phyloP scores from a whole-genome alignment of 2,797 vertebrate genomes.

The Smutsia gigantea region DNA sequence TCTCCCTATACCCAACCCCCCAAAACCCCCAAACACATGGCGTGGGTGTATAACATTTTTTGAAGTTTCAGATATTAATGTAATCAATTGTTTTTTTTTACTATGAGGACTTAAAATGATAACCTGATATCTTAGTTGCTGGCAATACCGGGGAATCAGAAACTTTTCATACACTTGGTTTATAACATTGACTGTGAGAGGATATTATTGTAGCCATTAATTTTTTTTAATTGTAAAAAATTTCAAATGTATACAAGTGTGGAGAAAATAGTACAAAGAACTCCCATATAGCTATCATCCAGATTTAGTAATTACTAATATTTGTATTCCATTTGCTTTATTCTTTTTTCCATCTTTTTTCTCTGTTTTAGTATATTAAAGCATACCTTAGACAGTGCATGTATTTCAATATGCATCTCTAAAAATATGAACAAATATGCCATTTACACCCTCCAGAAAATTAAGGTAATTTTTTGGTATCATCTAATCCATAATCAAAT shows the following conservation, averaged over 20 bases:
- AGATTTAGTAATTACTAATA: not conserved
- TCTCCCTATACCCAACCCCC: not conserved
- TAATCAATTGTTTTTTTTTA: constrained; percentile 25
- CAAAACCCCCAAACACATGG: not conserved
- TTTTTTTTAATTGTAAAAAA: constrained; percentile 43
- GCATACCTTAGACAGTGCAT: not conserved
- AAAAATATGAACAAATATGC: not conserved
- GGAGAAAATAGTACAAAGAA: not conserved
- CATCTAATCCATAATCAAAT: not conserved
- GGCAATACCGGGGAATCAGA: not conserved
- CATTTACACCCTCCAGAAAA: not conserved
- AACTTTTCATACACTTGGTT: constrained; percentile 21
- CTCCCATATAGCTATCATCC: not conserved
- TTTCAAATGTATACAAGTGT: not conserved
- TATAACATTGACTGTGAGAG: not conserved
- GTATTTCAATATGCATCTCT: not conserved
- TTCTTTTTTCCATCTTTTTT: not conserved
- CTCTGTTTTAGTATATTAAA: not conserved
- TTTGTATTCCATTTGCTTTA: not conserved
- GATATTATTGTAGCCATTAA: not conserved
- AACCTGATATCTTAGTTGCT: not conserved
- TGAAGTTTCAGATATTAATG: constrained; percentile 46
- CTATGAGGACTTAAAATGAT: constrained; percentile 13
- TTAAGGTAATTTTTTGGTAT: constrained; percentile 5
- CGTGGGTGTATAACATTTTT: not conserved